phyloP scores from a whole-genome alignment of 2,113 vertebrate species.

The Ondatra zibethicus region DNA sequence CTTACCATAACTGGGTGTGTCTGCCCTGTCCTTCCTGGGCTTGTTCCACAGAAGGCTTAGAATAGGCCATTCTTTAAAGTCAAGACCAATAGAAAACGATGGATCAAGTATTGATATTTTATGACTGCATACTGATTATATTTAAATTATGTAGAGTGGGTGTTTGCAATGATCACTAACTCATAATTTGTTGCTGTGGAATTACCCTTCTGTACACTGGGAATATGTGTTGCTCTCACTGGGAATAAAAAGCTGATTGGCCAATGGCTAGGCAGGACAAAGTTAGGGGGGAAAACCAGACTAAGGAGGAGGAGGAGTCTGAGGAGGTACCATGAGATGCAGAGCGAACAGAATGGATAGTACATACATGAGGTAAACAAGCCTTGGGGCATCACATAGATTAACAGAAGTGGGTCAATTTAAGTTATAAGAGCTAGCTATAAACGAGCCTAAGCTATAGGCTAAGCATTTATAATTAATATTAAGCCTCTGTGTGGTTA shows the following conservation, averaged over 20 bases:
- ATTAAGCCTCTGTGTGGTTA: neutral
- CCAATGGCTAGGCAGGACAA: neutral
- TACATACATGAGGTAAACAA: neutral
- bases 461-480: neutral
- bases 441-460: neutral
- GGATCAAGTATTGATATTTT: neutral
- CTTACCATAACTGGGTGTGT: neutral
- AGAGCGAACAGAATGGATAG: neutral
- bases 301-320: neutral
- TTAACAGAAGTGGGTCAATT: neutral
- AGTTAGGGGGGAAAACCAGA: neutral
- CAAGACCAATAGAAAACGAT: conserved; percentile 12
- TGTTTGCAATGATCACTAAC: neutral
- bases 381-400: neutral
- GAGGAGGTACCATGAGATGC: neutral
- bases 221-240: neutral
- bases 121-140: neutral
- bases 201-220: neutral
- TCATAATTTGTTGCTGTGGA: neutral
- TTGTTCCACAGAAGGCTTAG: neutral
- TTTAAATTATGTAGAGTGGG: neutral
- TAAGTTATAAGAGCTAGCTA: neutral
- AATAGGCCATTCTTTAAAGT: neutral
- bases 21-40: neutral
- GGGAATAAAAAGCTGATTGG: neutral